Evolutionary conservation across 2,888 invertebrate species (phyloP), one percentile per base, ranked within the genome.

Genomic region (Lasioglossum marginatum): DNA sequence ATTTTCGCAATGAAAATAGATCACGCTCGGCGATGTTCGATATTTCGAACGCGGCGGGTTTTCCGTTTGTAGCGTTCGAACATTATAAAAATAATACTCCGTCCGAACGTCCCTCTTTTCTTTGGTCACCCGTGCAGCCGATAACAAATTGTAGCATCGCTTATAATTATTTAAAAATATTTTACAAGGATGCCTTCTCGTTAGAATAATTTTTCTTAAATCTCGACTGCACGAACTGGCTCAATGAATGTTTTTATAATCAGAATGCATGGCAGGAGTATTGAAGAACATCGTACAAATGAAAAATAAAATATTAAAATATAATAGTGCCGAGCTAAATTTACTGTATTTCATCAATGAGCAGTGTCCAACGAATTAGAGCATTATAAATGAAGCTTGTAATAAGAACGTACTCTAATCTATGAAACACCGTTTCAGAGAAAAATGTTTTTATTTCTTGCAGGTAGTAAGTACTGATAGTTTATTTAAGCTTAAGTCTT

Each of bases 401-500:
- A 23, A 23, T 16, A 40, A 8, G 5, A 40, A 40, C 16, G 12
- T 34, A 34, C 23, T 68, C 34, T 34, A 34, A 66, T 66, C 66
- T 31, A 37, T 23, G 68, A 31, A 72, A 52, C 68, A 37, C 8
- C 12, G 57, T 27, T 31, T 43, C 31, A 63, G 16, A 31, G 12
- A 66, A 57, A 57, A 31, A 34, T 8, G 27, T 68, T 68, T 80
- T 45, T 57, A 66, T 34, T 63, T 43, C 16, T 63, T 23, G 1
- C 48, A 60, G 52, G 37, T n/a, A 85, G 63, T 73, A 19, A 70
- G 80, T 27, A 34, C 45, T 68, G 10, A 76, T 76, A 60, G n/a
- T 75, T 68, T 68, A 66, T 75, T 79, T 60, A 73, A 73, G 72
- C 71, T 85, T 73, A 84, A 77, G 31, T 85, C 82, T 88, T 76